Percentiles rank a stretch among this genome's conserved stretches.
Evolutionary conservation across 1,140 invertebrate species (phyloP).

Genomic region (Scaptomyza graminum): DNA sequence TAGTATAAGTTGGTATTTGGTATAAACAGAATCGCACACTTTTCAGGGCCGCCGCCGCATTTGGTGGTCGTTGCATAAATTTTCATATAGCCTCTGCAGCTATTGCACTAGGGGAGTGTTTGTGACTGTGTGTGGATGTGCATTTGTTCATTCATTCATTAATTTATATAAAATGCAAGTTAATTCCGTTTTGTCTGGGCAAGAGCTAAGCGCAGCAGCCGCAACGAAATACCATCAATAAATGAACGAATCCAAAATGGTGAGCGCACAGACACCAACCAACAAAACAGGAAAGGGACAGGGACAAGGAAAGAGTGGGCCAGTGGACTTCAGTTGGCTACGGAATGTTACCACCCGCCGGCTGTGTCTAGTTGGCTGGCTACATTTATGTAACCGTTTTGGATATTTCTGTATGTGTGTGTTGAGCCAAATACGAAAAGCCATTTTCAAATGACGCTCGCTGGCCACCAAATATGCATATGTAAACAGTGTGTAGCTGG

Average conservation of each 20-base stretch:
- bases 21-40: conserved; percentile 46
- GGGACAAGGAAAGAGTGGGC: too few species aligned
- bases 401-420: conserved; percentile 21
- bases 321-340: not conserved
- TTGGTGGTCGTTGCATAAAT: conserved; percentile 63
- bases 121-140: conserved; percentile 21
- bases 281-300: not conserved
- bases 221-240: conserved; percentile 77
- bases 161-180: conserved; percentile 83
- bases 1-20: not conserved
- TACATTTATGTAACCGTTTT: conserved; percentile 70
- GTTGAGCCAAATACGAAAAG: conserved; percentile 57
- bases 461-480: conserved; percentile 70
- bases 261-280: conserved; percentile 27
- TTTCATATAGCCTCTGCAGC: conserved; percentile 61
- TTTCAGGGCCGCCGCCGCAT: conserved; percentile 61
- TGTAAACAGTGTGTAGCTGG: conserved; percentile 64
- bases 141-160: conserved; percentile 75
- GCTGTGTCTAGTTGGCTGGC: conserved; percentile 13
- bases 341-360: conserved; percentile 9
- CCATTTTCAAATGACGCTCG: conserved; percentile 72
- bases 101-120: conserved; percentile 4
- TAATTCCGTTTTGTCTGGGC: conserved; percentile 81
- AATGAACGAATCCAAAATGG: conserved; percentile 71
- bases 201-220: conserved; percentile 65